Conservation (phyloP, 2,888 invertebrate genomes). For the Gortyna flavago region DNA sequence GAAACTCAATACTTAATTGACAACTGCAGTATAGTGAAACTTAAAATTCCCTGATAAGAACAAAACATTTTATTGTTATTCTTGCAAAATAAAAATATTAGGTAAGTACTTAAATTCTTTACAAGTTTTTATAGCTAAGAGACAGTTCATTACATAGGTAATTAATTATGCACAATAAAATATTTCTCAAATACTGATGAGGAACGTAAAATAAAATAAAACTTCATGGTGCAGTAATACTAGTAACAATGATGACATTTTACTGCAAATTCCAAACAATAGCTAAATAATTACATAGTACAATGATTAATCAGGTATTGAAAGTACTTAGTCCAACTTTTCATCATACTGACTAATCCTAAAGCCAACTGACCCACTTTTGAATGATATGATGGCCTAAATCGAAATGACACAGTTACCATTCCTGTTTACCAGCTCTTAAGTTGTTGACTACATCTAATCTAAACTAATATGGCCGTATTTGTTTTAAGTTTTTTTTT, state of each 20-base stretch:
- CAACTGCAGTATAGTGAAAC: slow-evolving; percentile 4
- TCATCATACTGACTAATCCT: slow-evolving; percentile 4
- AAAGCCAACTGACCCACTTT: slow-evolving; percentile 23
- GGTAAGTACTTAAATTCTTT: neutral
- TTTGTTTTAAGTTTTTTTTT: neutral
- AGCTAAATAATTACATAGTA: neutral
- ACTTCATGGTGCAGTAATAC: neutral
- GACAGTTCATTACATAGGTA: neutral
- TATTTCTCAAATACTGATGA: neutral
- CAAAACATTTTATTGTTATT: neutral
- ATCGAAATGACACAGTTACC: slow-evolving; percentile 2
- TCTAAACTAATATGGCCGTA: neutral
- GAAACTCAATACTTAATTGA: slow-evolving; percentile 1
- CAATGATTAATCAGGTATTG: slow-evolving; percentile 30
- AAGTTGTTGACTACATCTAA: neutral
- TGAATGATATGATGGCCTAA: neutral
- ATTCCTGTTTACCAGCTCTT: neutral
- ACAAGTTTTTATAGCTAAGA: neutral
- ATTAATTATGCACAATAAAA: neutral
- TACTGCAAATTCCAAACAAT: slow-evolving; percentile 9
- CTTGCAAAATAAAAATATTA: neutral
- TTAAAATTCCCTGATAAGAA: slow-evolving; percentile 6
- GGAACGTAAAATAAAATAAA: neutral
- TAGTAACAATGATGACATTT: neutral
- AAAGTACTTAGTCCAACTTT: neutral